Conservation (phyloP, 2,113 vertebrate genomes). For the Elephas maximus region DNA sequence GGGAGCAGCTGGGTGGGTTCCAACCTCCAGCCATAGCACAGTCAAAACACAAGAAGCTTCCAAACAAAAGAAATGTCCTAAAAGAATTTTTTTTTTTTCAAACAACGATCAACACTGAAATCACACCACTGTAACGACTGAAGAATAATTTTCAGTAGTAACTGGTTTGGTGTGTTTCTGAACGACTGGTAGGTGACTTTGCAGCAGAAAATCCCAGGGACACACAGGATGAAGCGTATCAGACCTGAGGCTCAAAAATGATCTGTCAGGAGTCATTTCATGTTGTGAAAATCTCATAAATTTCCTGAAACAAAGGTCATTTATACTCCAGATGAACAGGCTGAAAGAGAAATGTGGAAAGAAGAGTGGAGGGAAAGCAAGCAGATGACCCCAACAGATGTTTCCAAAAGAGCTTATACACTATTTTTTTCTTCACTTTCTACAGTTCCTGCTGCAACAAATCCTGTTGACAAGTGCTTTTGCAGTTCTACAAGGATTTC, state of each 20-base stretch:
- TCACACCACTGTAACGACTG: not conserved
- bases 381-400: not conserved
- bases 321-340: not conserved
- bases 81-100: not conserved
- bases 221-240: not conserved
- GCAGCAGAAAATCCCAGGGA: fast-evolving
- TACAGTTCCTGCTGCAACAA: not conserved
- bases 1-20: not conserved
- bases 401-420: not conserved
- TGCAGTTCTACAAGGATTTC: not conserved
- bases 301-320: constrained; percentile 47
- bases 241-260: not conserved
- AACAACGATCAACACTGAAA: not conserved
- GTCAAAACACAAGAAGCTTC: not conserved
- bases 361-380: not conserved
- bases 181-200: not conserved
- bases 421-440: not conserved
- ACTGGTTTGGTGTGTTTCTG: not conserved
- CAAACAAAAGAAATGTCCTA: not conserved
- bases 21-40: not conserved
- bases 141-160: not conserved
- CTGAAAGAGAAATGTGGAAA: not conserved
- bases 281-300: not conserved
- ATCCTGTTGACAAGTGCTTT: not conserved
- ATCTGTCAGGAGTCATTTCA: constrained; percentile 41